These are phyloP conservation scores for Aphelocoma californica DNA, from an alignment of 2,797 vertebrate genomes.

Conservation along the genomic window DNA sequence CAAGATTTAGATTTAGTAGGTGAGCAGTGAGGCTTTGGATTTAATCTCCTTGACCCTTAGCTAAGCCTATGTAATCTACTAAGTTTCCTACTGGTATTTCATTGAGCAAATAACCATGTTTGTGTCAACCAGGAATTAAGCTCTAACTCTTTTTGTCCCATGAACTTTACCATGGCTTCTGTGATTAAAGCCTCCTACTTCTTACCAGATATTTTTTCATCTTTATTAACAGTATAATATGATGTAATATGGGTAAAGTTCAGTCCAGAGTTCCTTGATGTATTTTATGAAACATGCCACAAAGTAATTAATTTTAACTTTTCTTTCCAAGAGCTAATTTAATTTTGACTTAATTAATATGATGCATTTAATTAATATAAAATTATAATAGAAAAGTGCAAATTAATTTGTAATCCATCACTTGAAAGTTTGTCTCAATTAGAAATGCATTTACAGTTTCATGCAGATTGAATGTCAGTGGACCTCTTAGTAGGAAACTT, in stretches of 20 bases:
- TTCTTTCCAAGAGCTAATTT: constrained; percentile 37
- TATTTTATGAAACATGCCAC: not conserved
- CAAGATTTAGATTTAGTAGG: not conserved
- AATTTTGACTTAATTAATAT: constrained; percentile 62
- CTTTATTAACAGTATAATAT: not conserved
- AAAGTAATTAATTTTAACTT: constrained; percentile 45
- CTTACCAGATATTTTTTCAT: not conserved
- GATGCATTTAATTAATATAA: constrained; percentile 43
- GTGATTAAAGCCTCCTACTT: not conserved
- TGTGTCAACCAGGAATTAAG: not conserved
- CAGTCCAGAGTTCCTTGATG: not conserved
- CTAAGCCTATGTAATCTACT: not conserved
- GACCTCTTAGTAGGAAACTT: not conserved
- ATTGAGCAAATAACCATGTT: not conserved
- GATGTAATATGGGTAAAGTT: not conserved
- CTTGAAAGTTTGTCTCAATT: constrained; percentile 54
- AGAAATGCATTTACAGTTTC: not conserved
- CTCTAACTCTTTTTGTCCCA: not conserved
- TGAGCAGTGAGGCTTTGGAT: not conserved
- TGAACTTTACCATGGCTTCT: not conserved
- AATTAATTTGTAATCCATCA: constrained; percentile 55
- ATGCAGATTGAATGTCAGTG: not conserved
- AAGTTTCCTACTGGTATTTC: not conserved
- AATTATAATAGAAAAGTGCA: constrained; percentile 39
- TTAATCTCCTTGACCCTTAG: not conserved